Percentiles rank a stretch among this genome's conserved stretches.
These are phyloP conservation scores for Eupsittula cactorum DNA, from an alignment of 2,113 vertebrate genomes.

Conservation along the genomic window DNA sequence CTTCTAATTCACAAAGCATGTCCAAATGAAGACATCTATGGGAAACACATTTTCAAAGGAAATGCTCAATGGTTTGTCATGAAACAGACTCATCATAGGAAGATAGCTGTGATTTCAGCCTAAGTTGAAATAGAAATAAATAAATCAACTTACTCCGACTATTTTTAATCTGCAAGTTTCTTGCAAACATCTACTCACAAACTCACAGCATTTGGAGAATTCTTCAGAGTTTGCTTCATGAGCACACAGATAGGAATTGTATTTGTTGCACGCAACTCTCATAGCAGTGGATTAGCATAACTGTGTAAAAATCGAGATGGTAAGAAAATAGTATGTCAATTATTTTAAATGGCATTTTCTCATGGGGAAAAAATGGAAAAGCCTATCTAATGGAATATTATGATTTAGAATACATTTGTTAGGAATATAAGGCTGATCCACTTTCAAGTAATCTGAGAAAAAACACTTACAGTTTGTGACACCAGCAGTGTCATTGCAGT, in stretches of 20 bases:
- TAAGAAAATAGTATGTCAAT: neutral
- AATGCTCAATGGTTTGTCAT: neutral
- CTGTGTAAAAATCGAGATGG: neutral
- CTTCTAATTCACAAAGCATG: neutral
- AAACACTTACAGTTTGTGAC: neutral
- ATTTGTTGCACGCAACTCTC: neutral
- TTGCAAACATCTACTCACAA: neutral
- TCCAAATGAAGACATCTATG: neutral
- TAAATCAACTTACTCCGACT: neutral
- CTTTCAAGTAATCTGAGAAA: neutral
- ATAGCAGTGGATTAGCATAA: neutral
- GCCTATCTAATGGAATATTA: neutral
- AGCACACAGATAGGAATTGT: neutral
- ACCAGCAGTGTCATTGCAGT: neutral
- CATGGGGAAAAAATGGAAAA: neutral
- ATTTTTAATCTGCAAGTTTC: neutral
- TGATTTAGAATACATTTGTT: neutral
- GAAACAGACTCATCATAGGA: neutral
- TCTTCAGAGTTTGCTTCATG: neutral
- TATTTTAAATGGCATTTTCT: neutral
- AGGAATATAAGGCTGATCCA: neutral
- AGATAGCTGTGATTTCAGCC: neutral
- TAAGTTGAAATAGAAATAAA: neutral
- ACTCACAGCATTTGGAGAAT: neutral
- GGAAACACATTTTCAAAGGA: neutral